Percentiles rank a stretch among this genome's conserved stretches.
Evolutionary conservation across 2,113 vertebrate genomes (phyloP).

Genomic region (Plecotus auritus): DNA sequence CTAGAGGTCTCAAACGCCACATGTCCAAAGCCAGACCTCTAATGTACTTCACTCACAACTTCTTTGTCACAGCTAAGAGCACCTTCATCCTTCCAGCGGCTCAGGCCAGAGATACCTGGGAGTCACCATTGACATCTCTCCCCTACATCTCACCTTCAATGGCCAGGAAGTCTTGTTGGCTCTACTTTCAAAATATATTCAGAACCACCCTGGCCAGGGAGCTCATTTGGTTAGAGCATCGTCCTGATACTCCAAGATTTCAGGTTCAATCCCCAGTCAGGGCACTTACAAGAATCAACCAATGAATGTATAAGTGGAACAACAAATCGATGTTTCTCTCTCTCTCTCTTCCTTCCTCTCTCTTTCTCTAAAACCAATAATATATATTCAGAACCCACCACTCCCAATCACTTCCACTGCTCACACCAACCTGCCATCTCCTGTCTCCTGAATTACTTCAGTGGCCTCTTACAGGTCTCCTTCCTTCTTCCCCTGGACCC

Average conservation of each 20-base stretch:
- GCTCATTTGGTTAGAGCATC: not conserved
- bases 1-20: not conserved
- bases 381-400: not conserved
- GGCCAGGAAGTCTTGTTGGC: not conserved
- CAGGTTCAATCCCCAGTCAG: not conserved
- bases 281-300: not conserved
- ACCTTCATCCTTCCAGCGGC: not conserved
- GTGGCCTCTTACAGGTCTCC: not conserved
- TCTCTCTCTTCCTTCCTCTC: not conserved
- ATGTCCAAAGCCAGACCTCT: not conserved
- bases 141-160: not conserved
- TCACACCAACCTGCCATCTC: not conserved
- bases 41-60: not conserved
- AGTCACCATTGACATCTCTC: not conserved
- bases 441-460: not conserved
- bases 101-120: not conserved
- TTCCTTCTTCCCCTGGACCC: not conserved
- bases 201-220: not conserved
- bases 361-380: not conserved
- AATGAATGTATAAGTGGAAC: not conserved
- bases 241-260: not conserved
- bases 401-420: not conserved
- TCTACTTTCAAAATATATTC: not conserved
- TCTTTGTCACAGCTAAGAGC: not conserved
- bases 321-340: not conserved